Evolutionary conservation across 53 echinoderm and acorn worm genomes (phyloP).

Genomic region (Temnopleurus reevesii): DNA sequence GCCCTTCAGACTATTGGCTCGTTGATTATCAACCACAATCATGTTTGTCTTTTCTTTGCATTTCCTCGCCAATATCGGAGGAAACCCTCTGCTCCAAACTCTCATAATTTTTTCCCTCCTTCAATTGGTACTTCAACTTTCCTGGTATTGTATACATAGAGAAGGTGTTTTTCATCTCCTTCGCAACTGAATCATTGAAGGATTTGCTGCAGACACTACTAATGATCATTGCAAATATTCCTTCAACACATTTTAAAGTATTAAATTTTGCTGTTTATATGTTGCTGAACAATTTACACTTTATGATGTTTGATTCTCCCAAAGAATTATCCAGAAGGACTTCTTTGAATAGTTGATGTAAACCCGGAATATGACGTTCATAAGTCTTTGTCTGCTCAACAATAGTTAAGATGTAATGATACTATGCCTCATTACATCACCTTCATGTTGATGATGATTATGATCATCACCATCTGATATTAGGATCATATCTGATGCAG

Average conservation of each 20-base stretch:
- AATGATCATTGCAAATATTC: too few relatives aligned
- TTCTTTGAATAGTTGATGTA: too few relatives aligned
- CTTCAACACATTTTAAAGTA: too few relatives aligned
- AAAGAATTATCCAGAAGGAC: too few relatives aligned
- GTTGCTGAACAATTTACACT: too few relatives aligned
- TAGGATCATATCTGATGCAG: conserved; percentile 9
- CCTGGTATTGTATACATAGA: not conserved
- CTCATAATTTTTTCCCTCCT: not conserved
- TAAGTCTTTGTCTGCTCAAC: too few relatives aligned
- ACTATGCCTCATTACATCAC: not conserved
- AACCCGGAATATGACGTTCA: too few relatives aligned
- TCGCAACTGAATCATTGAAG: not conserved
- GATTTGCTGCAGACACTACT: too few relatives aligned
- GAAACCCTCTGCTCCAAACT: conserved; percentile 16
- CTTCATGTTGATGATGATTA: too few relatives aligned
- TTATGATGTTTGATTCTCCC: too few relatives aligned
- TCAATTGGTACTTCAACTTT: not conserved
- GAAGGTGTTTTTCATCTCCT: conserved; percentile 22
- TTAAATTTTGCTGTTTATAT: too few relatives aligned
- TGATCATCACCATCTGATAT: not conserved
- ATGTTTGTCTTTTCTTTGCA: conserved; percentile 47
- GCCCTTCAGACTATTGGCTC: conserved; percentile 37
- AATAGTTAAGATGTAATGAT: not conserved
- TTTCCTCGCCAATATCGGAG: conserved; percentile 29
- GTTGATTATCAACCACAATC: conserved; percentile 30